Evolutionary conservation across 1,140 invertebrate genomes (phyloP).

Genomic region (Drosophila sproati): DNA sequence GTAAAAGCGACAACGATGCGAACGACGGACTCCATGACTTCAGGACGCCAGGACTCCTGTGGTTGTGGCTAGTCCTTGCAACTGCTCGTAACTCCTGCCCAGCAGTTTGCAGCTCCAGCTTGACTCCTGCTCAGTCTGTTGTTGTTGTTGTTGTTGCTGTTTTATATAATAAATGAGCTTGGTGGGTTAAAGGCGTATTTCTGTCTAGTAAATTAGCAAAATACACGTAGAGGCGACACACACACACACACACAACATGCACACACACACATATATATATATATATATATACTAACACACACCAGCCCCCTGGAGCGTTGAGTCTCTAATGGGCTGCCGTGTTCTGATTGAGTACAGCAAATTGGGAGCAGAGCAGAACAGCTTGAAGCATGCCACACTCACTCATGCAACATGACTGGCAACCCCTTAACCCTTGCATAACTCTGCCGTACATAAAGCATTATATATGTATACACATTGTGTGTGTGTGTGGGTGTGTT

Average conservation of each 20-base stretch:
- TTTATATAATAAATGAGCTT: constrained; percentile 84
- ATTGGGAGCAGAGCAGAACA: constrained; percentile 45
- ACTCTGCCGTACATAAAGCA: constrained; percentile 19
- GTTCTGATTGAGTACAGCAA: constrained; percentile 77
- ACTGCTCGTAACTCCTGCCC: constrained; percentile 42
- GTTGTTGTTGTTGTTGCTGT: constrained; percentile 38
- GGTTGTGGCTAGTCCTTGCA: constrained; percentile 37
- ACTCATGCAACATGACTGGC: constrained; percentile 5
- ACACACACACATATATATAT: neutral
- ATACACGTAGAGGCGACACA: constrained; percentile 73
- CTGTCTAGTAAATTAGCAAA: constrained; percentile 85
- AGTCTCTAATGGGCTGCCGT: constrained; percentile 73
- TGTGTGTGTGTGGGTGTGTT: constrained; percentile 13
- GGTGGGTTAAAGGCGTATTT: constrained; percentile 84
- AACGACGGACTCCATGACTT: no score
- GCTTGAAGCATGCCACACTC: constrained; percentile 35
- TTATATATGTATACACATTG: neutral
- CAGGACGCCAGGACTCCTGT: neutral
- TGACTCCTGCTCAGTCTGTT: constrained; percentile 24
- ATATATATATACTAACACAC: constrained; percentile 11
- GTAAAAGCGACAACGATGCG: neutral
- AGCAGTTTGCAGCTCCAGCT: constrained; percentile 38
- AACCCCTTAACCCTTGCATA: constrained; percentile 42
- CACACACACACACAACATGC: constrained; percentile 36
- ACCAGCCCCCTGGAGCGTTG: constrained; percentile 54